phyloP scores from a whole-genome alignment of 2,113 vertebrate genomes.

The Haemorhous mexicanus region DNA sequence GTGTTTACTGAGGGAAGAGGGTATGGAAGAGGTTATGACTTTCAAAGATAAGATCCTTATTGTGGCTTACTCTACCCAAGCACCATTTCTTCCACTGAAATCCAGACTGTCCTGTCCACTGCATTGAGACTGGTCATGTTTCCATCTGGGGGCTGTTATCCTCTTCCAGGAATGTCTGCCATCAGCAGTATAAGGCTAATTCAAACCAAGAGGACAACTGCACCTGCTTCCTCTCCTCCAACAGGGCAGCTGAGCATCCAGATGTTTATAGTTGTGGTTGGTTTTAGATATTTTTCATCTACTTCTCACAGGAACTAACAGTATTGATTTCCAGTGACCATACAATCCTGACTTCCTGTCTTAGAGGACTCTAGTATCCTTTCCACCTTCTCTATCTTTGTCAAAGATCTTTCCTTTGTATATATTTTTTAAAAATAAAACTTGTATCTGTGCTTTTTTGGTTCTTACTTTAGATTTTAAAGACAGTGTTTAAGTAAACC shows the following conservation, averaged over 20 bases:
- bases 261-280: conserved; percentile 55
- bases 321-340: conserved; percentile 14
- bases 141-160: not conserved
- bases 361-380: not conserved
- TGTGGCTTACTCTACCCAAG: not conserved
- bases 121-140: not conserved
- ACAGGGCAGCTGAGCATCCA: conserved; percentile 33
- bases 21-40: not conserved
- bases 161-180: conserved; percentile 1
- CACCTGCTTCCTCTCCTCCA: conserved; percentile 52
- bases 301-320: conserved; percentile 45
- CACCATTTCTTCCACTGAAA: not conserved
- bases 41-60: not conserved
- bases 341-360: conserved; percentile 30
- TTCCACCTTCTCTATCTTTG: conserved; percentile 19
- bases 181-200: not conserved
- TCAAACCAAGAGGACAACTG: conserved; percentile 37
- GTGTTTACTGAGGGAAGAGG: not conserved
- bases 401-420: not conserved
- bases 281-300: conserved; percentile 38
- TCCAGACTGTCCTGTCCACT: not conserved
- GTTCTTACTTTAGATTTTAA: not conserved
- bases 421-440: not conserved
- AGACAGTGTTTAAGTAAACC: not conserved
- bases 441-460: not conserved